Evolutionary conservation across 2,113 vertebrate genomes (phyloP), one percentile per base, ranked within the genome.

Genomic region (Pteruthius melanotis): DNA sequence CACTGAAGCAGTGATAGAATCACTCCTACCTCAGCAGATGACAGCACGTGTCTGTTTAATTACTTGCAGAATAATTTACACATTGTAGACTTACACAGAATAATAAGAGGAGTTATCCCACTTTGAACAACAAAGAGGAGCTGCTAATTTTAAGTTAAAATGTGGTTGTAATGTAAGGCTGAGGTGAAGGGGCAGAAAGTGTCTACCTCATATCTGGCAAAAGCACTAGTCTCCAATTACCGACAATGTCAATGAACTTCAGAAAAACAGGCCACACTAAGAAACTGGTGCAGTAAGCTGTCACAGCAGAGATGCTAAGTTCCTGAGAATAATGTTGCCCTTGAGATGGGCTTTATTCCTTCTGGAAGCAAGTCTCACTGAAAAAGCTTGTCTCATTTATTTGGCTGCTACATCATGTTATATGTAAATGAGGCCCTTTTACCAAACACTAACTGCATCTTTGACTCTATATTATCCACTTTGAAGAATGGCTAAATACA

Each of bases 1-100:
- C 72, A 57, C 27, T 40, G 54, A 81, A n/a, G 37, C 6, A 89
- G 40, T 10, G 22, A 42, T 2, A n/a, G 45, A 53, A 53, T 77
- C 39, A n/a, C 28, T 83, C 39, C 31, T 47, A 14, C 44, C 40
- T 59, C 63, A 75, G 49, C n/a, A 35, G 12, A 79, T 20, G 57
- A 22, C 13, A 87, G 39, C 21, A 53, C 0, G 0, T 30, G 53
- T 28, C 50, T 5, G 4, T 3, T 69, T 61, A 85, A 53, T 15
- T 57, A 69, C 21, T 49, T 40, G 30, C 42, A 81, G 26, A 87
- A 56, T 37, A 81, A 60, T 33, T 59, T 49, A 53, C 28, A 17
- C 2, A 1, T 5, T 31, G 14, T 6, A 35, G 68, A 69, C 8
- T 42, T 22, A 63, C 7, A 53, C 3, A 70, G 45, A 76, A 68